Base-by-base conservation (phyloP, 2,888 invertebrate species). In the Ferdinandea cuprea region DNA sequence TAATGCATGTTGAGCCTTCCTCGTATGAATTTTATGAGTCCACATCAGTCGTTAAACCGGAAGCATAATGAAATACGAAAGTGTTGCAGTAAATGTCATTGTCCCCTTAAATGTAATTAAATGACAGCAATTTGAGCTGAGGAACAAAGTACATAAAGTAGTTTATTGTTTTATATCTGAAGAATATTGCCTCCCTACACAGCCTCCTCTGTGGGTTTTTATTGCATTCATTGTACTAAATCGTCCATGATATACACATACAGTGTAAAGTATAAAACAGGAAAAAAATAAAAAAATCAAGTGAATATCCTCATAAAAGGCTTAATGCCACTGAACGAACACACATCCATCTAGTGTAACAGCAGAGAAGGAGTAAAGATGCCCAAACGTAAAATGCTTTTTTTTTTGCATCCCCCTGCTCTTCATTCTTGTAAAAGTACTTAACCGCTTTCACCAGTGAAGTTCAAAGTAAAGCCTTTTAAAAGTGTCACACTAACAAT, bases 391-490 rank as follows among this genome's bases (percentile, higher is more conserved):
- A 73, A 71, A 77, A 77, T 83, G 83, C 77, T 73, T 59, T 50
- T 63, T 65, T 42, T 71, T 46, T 46, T 7, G n/a, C n/a, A n/a
- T n/a, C n/a, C n/a, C n/a, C n/a, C n/a, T 17, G 4, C 19, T 44
- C 44, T 32, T 48, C 58, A 13, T 50, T 71, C 56, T 48, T 37
- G 35, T 66, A 35, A 52, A 68, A 77, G 56, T 72, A 73, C 72
- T 77, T 83, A 83, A 78, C 83, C 77, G 72, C 72, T 68, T 83
- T 73, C 56, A 44, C 61, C 56, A 68, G 63, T 73, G 83, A 83
- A 73, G 77, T 83, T 83, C 83, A 83, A 77, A 83, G 74, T 73
- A 77, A 77, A 72, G 77, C 63, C 72, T 68, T 80, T 80, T 73
- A 72, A 77, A 77, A 77, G 77, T 77, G 61, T 83, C 72, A 66